Conservation (phyloP, 1,140 invertebrate genomes). For the Nomia melanderi region DNA sequence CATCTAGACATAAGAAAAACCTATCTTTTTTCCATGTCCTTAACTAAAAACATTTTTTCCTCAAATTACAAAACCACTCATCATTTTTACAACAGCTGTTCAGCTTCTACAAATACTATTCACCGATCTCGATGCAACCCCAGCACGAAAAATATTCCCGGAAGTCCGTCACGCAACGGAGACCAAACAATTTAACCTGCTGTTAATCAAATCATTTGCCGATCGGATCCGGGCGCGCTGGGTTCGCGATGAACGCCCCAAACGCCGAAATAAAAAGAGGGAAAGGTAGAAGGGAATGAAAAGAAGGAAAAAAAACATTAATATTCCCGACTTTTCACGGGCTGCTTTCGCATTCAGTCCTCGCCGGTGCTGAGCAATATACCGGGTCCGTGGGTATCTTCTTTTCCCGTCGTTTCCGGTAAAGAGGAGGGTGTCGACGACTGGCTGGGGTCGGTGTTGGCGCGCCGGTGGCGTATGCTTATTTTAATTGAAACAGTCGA, state of each 20-base stretch:
- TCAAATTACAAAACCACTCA: no score
- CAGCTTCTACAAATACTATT: no score
- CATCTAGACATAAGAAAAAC: no score
- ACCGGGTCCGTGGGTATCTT: slow-evolving; percentile 66
- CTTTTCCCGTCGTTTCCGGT: slow-evolving; percentile 56
- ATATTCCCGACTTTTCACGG: slow-evolving; percentile 55
- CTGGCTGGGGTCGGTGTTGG: slow-evolving; percentile 56
- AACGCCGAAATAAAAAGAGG: no score
- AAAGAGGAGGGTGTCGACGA: slow-evolving; percentile 44
- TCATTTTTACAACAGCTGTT: no score
- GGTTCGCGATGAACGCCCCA: background rate
- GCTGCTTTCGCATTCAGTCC: slow-evolving; percentile 77
- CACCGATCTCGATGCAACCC: no score
- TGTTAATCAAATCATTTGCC: background rate
- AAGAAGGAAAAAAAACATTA: slow-evolving; percentile 47
- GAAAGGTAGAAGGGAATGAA: no score
- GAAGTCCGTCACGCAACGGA: background rate
- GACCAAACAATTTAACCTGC: background rate
- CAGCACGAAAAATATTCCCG: no score
- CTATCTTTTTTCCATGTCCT: no score
- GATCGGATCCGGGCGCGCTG: background rate
- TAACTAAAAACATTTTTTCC: no score
- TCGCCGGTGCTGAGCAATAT: slow-evolving; percentile 77
- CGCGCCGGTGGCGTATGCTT: slow-evolving; percentile 76
- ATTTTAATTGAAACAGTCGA: slow-evolving; percentile 81